Evolutionary conservation across 2,113 vertebrate species (phyloP).

Genomic region (Sorex araneus): DNA sequence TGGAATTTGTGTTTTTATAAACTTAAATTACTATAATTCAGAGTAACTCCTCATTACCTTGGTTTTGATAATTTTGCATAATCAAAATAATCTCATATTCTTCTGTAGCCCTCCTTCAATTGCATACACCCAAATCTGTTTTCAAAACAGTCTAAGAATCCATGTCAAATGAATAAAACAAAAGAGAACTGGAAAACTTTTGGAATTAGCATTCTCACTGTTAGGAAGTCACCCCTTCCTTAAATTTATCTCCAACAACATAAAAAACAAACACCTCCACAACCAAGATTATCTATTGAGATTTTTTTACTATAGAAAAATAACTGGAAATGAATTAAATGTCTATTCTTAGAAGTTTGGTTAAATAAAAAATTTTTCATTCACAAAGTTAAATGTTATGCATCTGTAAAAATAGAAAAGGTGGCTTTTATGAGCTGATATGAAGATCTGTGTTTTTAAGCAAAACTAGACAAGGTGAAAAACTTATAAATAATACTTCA

Average conservation of each 20-base stretch:
- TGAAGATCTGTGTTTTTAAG: neutral
- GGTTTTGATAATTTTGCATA: slow-evolving; percentile 12
- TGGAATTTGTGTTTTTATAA: too few species aligned
- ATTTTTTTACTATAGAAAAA: neutral
- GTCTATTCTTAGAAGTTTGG: neutral
- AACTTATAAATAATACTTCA: neutral
- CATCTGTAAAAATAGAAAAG: neutral
- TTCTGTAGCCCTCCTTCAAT: neutral
- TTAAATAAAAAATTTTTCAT: neutral
- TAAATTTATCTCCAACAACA: neutral
- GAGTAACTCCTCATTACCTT: neutral
- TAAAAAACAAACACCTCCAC: neutral
- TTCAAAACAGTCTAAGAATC: neutral
- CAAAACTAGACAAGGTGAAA: neutral
- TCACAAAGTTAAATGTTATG: neutral
- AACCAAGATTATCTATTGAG: neutral
- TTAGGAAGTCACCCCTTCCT: neutral
- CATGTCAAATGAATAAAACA: neutral
- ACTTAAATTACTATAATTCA: neutral
- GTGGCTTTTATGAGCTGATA: neutral
- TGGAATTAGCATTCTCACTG: neutral
- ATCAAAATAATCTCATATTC: neutral
- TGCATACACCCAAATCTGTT: neutral
- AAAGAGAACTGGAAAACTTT: neutral
- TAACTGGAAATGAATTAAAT: slow-evolving; percentile 10